phyloP scores from a whole-genome alignment of 2,888 invertebrate species.

The Aphrophora alni region DNA sequence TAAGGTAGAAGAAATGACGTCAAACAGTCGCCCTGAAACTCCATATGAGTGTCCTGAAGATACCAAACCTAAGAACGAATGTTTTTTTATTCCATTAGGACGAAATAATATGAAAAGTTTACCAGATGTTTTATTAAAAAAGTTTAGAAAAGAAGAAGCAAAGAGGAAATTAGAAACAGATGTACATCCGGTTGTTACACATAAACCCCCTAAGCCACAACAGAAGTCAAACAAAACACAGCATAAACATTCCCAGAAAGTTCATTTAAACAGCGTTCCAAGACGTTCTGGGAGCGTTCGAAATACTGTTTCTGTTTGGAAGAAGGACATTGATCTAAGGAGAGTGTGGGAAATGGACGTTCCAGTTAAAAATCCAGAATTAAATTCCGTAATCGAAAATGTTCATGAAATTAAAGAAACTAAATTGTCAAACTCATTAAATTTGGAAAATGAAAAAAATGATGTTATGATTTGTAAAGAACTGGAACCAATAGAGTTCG shows the following conservation, averaged over 20 bases:
- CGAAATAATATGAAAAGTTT: constrained; percentile 43
- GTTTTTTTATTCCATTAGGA: constrained; percentile 50
- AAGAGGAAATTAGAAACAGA: constrained; percentile 39
- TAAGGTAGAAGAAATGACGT: constrained; percentile 35
- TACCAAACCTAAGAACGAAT: constrained; percentile 46
- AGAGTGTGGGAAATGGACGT: constrained; percentile 37
- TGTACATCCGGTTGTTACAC: constrained; percentile 61
- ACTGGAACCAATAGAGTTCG: constrained; percentile 31
- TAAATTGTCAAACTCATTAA: constrained; percentile 6
- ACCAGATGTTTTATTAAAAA: constrained; percentile 44
- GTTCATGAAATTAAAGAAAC: constrained; percentile 21
- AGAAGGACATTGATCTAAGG: constrained; percentile 36
- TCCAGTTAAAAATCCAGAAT: constrained; percentile 44
- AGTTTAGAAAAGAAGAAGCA: constrained; percentile 45
- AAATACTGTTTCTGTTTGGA: constrained; percentile 21
- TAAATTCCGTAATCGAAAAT: constrained; percentile 39
- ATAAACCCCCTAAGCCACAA: constrained; percentile 74
- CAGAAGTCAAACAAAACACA: constrained; percentile 32
- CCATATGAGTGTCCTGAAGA: constrained; percentile 38
- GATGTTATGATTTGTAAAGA: constrained; percentile 27
- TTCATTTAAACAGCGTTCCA: constrained; percentile 2
- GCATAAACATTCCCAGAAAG: constrained; percentile 37
- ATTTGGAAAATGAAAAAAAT: constrained; percentile 21
- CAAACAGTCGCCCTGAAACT: constrained; percentile 45
- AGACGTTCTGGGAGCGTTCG: constrained; percentile 18